Conservation (phyloP, 2,113 vertebrate genomes). For the Oryzias melastigma region DNA sequence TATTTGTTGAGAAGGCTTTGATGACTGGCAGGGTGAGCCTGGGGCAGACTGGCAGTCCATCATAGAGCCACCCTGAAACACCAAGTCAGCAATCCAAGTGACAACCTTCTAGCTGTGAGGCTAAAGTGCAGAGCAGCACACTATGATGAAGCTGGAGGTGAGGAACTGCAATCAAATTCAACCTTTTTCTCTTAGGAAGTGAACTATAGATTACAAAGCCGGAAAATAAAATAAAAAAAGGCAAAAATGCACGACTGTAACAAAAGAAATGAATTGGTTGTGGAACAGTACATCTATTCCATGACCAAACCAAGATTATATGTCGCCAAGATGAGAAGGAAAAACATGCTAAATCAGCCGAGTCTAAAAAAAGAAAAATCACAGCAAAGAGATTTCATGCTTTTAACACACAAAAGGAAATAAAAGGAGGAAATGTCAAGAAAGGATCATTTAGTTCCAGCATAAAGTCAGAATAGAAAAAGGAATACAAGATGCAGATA, state of each 20-base stretch:
- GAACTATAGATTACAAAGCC: conserved; percentile 1
- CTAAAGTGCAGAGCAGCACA: too few species aligned
- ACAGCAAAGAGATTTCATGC: conserved; percentile 25
- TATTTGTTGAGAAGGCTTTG: too few species aligned
- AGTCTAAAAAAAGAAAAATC: conserved; percentile 25
- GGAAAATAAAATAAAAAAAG: conserved; percentile 7
- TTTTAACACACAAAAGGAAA: conserved; percentile 50
- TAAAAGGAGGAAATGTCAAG: conserved; percentile 39
- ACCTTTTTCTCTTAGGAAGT: conserved; percentile 1
- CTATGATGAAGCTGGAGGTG: too few species aligned
- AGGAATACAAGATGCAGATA: conserved; percentile 32
- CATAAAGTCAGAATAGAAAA: conserved; percentile 27
- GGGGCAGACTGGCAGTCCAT: too few species aligned
- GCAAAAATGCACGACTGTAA: neutral
- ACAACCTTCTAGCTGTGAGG: too few species aligned
- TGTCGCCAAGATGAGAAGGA: conserved; percentile 13
- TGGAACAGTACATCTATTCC: neutral
- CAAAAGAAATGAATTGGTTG: conserved; percentile 2
- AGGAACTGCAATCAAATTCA: conserved; percentile 13
- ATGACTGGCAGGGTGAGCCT: too few species aligned
- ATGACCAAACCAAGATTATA: conserved; percentile 15
- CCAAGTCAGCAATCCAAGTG: too few species aligned
- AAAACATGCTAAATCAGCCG: conserved; percentile 16
- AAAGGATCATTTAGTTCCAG: conserved; percentile 42
- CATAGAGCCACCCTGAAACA: too few species aligned